phyloP scores from a whole-genome alignment of 2,888 invertebrate genomes.

The Molanna angustata region DNA sequence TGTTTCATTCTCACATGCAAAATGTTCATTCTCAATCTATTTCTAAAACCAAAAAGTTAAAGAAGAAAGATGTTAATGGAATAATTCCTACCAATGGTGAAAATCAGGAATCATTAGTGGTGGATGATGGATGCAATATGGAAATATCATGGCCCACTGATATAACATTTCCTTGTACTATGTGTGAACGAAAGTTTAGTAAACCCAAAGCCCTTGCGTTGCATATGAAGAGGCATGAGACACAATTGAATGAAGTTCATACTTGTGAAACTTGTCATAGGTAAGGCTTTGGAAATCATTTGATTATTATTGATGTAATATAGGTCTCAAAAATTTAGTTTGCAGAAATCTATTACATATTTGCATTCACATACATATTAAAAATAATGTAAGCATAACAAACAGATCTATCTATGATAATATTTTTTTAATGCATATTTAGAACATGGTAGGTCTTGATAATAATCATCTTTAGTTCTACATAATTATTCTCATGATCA shows the following conservation, averaged over 20 bases:
- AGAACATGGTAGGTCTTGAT: too few relatives aligned
- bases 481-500: too few relatives aligned
- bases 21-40: constrained; percentile 8
- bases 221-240: constrained; percentile 43
- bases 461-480: too few relatives aligned
- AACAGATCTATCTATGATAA: too few relatives aligned
- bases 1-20: constrained; percentile 16
- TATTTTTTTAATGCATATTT: too few relatives aligned
- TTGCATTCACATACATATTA: too few relatives aligned
- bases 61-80: not conserved
- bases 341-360: too few relatives aligned
- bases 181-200: constrained; percentile 45
- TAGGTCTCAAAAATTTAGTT: too few relatives aligned
- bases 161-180: constrained; percentile 39
- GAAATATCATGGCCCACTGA: constrained; percentile 1
- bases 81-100: not conserved
- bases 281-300: too few relatives aligned
- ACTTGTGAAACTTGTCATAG: constrained; percentile 44
- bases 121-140: constrained; percentile 2
- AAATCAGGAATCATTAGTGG: not conserved
- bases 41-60: not conserved
- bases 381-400: too few relatives aligned
- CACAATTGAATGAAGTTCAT: constrained; percentile 39
- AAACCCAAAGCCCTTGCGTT: constrained; percentile 40
- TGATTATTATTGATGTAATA: too few relatives aligned